Evolutionary conservation across 2,888 invertebrate genomes (phyloP), one percentile per base, ranked within the genome.

Genomic region (Candidula unifasciata): DNA sequence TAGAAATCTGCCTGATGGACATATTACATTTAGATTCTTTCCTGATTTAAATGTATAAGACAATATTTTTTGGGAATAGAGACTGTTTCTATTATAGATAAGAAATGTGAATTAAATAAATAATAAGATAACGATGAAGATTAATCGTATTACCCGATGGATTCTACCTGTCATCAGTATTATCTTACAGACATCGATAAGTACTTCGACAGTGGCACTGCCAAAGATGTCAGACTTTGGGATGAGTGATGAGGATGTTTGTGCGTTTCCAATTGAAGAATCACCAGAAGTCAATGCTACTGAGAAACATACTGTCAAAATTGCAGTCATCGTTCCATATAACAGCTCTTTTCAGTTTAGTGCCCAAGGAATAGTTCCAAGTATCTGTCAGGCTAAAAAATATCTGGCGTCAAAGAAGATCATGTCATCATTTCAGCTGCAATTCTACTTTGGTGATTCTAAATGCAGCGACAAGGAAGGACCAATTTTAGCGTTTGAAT

Each of bases 401-500:
- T 54, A 64, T 18, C 77, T 88, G 16, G 57, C 54, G 35, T 21
- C 64, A 21, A 35, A 44, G n/a, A 33, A 30, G n/a, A 30, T 76
- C 5, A 52, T 82, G 3, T 73, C 81, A 1, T 64, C 69, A n/a
- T 77, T 79, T 24, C 68, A 66, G 27, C 76, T 88, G 33, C 57
- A 78, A 37, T 86, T 86, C 66, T 44, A 85, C 5, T 88, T 86
- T 33, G 85, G 83, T 16, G 87, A 89, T 64, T 87, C 88, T 30
- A 78, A 84, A 35, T 89, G 89, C 64, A 84, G 84, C 60, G 86
- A 84, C 13, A 76, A 86, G 10, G 76, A 86, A 18, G 88, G 87
- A 24, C 91, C 93, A 3, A 88, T 91, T 18, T 86, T 89, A 18
- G 93, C 93, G 0, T 91, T 93, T 79, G 87, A 90, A 74, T 88